Evolutionary conservation across 2,797 vertebrate genomes (phyloP), one percentile per base, ranked within the genome.

Genomic region (Sebastes cheni): DNA sequence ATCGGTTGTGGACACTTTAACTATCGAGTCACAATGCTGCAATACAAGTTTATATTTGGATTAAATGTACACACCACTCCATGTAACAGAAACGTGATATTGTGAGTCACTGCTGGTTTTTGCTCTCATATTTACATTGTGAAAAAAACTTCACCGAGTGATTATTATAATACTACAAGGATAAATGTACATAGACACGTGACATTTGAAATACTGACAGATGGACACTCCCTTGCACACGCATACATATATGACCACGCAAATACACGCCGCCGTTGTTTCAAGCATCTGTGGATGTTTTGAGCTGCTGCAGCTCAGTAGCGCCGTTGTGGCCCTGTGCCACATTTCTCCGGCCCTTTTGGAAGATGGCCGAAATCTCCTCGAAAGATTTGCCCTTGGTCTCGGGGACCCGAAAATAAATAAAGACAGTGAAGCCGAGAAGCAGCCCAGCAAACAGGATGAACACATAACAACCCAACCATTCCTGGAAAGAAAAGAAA

Each of bases 331-430:
- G 20, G 2, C 34, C 82, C 32, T 32, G 29, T 0, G 14, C n/a
- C 0, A 22, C 67, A 0, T 70, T 84, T 58, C 89, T 89, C 9
- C 75, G 92, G 70, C 94, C 96, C 81, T 95, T 96, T 6, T 94
- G 96, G 92, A 99, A 99, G 62, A 94, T 91, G 0, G 96, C 96
- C 1, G 97, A 86, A 0, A 99, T 99, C 94, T 99, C 97, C 90
- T 99, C 96, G 70, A 99, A 99, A 0, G 95, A 96, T 83, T 98
- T 99, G 1, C 98, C 98, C 86, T 99, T 99, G 0, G 99, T 99
- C 95, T 99, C 99, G 0, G 98, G 99, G 16, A 99, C 97, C 82
- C 97, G 97, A n/a, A 97, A 85, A 92, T 96, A 97, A 0, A 92
- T 96, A 46, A 97, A 98, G 50, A 97, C 2, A 0, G 97, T 95